phyloP scores from a whole-genome alignment of 2,113 vertebrate genomes.

The Bostrychus sinensis region DNA sequence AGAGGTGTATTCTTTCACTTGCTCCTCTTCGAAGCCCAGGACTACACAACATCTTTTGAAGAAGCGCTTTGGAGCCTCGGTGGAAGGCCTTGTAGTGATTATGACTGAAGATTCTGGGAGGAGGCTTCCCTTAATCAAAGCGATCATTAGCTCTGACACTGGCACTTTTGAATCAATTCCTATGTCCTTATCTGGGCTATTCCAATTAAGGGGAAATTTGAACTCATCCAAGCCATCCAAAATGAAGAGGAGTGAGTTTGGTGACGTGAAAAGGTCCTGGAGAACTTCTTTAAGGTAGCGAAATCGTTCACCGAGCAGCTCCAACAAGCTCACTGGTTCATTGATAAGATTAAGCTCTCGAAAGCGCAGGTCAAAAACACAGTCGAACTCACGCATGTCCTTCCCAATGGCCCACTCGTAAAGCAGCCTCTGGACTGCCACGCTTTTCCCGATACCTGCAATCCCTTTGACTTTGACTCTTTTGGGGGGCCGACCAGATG shows the following conservation, averaged over 20 bases:
- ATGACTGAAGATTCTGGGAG: constrained; percentile 66
- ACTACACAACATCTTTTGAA: constrained; percentile 73
- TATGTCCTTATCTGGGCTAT: constrained; percentile 39
- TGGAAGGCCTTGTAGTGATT: constrained; percentile 68
- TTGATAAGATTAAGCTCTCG: constrained; percentile 68
- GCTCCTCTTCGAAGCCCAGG: constrained; percentile 72
- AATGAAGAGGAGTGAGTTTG: constrained; percentile 62
- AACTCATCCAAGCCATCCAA: constrained; percentile 77
- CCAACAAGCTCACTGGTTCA: constrained; percentile 54
- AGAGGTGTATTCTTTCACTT: constrained; percentile 69
- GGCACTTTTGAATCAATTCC: constrained; percentile 27
- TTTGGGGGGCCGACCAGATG: constrained; percentile 46
- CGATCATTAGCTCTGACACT: constrained; percentile 64
- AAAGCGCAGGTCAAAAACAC: constrained; percentile 71
- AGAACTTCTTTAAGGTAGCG: constrained; percentile 54
- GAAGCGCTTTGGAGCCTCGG: constrained; percentile 52
- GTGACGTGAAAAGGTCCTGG: constrained; percentile 40
- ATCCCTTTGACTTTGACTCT: constrained; percentile 78
- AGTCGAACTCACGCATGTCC: constrained; percentile 67
- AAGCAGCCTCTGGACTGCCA: constrained; percentile 75
- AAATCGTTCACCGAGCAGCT: constrained; percentile 60
- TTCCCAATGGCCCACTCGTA: constrained; percentile 79
- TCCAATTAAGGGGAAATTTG: constrained; percentile 54
- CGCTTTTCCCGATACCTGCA: constrained; percentile 80
- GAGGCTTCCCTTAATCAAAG: constrained; percentile 67